Evolutionary conservation across 2,797 vertebrate genomes (phyloP).

Genomic region (Diglossa cyanea): DNA sequence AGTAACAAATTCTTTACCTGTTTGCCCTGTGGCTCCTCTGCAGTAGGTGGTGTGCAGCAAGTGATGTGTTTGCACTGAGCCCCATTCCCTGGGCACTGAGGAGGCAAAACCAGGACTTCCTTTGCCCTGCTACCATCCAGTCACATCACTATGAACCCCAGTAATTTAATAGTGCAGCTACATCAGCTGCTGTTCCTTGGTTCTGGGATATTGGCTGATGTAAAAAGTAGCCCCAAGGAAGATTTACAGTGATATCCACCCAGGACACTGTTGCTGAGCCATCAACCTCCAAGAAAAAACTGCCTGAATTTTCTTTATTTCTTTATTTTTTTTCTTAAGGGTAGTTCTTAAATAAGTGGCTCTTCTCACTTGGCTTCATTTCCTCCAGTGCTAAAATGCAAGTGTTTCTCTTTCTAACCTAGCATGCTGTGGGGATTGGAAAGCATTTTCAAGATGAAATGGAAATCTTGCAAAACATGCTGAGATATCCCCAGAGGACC

Average conservation of each 20-base stretch:
- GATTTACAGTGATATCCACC: not conserved
- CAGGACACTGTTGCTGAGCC: not conserved
- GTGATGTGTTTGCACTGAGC: not conserved
- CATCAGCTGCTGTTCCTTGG: not conserved
- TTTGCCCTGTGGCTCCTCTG: not conserved
- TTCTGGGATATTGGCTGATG: not conserved
- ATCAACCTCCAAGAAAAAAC: not conserved
- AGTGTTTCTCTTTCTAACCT: not conserved
- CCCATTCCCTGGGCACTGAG: not conserved
- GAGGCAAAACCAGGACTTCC: not conserved
- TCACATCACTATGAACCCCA: not conserved
- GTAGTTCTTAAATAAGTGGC: not conserved
- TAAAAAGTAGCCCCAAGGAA: not conserved
- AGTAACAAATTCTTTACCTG: not conserved
- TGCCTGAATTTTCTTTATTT: not conserved
- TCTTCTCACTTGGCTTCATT: not conserved
- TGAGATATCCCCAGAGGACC: not conserved
- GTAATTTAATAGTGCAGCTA: not conserved
- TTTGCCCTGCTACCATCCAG: not conserved
- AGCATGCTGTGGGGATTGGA: not conserved
- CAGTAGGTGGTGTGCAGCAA: not conserved
- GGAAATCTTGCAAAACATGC: not conserved
- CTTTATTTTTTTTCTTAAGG: not conserved
- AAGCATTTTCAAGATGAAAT: conserved; percentile 11
- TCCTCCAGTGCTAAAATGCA: not conserved